phyloP scores from a whole-genome alignment of 1,140 invertebrate genomes.

The Drosophila orosa region DNA sequence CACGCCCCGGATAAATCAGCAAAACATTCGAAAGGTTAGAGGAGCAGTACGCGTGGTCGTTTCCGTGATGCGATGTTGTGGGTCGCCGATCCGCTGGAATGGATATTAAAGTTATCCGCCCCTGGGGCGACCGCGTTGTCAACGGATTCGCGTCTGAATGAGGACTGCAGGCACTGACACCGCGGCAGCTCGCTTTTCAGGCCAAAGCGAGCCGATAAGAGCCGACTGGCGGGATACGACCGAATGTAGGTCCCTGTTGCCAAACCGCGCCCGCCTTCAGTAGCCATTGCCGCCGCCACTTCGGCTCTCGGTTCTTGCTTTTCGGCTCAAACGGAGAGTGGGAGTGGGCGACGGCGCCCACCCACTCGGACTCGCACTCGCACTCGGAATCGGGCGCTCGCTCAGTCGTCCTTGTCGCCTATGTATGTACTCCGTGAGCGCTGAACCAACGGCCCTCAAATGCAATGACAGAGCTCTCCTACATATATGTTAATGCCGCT shows the following conservation, averaged over 20 bases:
- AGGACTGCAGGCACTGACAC: constrained; percentile 68
- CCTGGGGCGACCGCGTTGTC: constrained; percentile 59
- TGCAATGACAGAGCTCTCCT: constrained; percentile 77
- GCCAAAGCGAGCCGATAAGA: constrained; percentile 50
- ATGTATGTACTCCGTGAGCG: constrained; percentile 45
- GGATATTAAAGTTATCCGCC: constrained; percentile 26
- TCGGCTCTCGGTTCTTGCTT: constrained; percentile 14
- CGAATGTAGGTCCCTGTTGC: constrained; percentile 78
- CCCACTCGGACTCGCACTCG: constrained; percentile 17
- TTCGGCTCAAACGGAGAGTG: constrained; percentile 32
- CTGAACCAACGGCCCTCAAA: constrained; percentile 71
- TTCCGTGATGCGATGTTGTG: constrained; percentile 61
- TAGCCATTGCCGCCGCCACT: constrained; percentile 25
- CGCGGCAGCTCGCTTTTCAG: constrained; percentile 66
- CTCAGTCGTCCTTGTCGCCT: constrained; percentile 68
- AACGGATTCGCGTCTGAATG: constrained; percentile 74
- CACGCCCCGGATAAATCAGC: constrained; percentile 26
- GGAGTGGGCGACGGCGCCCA: constrained; percentile 6
- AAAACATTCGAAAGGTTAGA: constrained; percentile 30
- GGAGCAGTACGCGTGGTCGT: constrained; percentile 68
- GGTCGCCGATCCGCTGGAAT: constrained; percentile 34
- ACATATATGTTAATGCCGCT: constrained; percentile 55
- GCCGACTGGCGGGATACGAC: constrained; percentile 56
- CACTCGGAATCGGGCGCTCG: constrained; percentile 29
- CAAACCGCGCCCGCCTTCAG: constrained; percentile 67